These are phyloP conservation scores for Genyomyrus donnyi DNA, from an alignment of 2,113 vertebrate genomes.

Conservation along the genomic window DNA sequence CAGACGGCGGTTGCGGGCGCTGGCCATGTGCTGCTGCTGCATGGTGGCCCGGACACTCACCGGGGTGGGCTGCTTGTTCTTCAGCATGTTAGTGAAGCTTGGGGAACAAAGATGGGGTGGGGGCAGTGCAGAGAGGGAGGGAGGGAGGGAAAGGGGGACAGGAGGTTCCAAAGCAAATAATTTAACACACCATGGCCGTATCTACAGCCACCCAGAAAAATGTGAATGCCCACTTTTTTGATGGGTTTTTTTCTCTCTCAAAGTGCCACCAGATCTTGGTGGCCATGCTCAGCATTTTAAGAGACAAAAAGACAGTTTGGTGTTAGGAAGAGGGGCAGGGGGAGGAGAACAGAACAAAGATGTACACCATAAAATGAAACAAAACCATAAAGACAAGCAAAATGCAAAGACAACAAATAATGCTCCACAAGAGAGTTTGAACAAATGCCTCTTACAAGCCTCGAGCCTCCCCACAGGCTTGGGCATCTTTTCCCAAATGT, in stretches of 20 bases:
- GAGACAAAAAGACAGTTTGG: not conserved
- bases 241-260: slow-evolving; percentile 35
- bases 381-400: slow-evolving; percentile 28
- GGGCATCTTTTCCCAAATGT: slow-evolving; percentile 27
- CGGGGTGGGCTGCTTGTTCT: slow-evolving; percentile 97
- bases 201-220: slow-evolving; percentile 33
- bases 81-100: slow-evolving; percentile 99
- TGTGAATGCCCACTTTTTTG: slow-evolving; percentile 34
- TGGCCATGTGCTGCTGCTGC: slow-evolving; percentile 96
- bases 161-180: slow-evolving; percentile 64
- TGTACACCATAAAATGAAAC: not conserved
- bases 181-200: slow-evolving; percentile 51
- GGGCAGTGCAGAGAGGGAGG: slow-evolving; percentile 44
- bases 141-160: slow-evolving; percentile 30
- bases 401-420: slow-evolving; percentile 21
- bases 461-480: slow-evolving; percentile 37
- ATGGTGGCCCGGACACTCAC: slow-evolving; percentile 95
- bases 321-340: not conserved
- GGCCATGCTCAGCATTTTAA: slow-evolving; percentile 28
- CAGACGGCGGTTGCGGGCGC: slow-evolving; percentile 92
- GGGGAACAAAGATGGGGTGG: slow-evolving; percentile 78
- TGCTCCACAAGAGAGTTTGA: slow-evolving; percentile 28
- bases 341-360: not conserved
- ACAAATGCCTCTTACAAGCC: slow-evolving; percentile 87
- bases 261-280: slow-evolving; percentile 27